Percentiles rank a stretch among this genome's conserved stretches.
These are phyloP conservation scores for Caenorhabditis macrosperma DNA, from an alignment of 2,888 invertebrate genomes.

Conservation along the genomic window DNA sequence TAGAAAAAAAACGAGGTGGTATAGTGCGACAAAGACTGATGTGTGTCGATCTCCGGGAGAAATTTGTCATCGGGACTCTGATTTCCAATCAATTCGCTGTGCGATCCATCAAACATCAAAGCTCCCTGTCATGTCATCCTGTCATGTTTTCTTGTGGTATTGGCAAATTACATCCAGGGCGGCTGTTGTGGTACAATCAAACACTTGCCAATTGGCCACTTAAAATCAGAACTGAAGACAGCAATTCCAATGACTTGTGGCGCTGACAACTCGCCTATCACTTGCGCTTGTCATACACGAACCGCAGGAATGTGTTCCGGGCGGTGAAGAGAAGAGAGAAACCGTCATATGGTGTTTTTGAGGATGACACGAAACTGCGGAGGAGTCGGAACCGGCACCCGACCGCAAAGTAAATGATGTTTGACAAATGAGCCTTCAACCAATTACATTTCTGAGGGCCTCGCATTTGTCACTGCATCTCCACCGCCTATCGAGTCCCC, in stretches of 20 bases:
- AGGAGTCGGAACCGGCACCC: constrained; percentile 86
- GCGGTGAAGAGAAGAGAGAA: not conserved
- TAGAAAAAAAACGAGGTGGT: constrained; percentile 3
- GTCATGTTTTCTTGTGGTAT: constrained; percentile 56
- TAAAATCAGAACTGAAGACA: constrained; percentile 35
- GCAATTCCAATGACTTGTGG: constrained; percentile 47
- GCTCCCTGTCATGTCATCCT: constrained; percentile 26
- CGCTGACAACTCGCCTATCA: constrained; percentile 23
- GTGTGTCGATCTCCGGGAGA: not conserved
- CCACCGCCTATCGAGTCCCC: constrained; percentile 35
- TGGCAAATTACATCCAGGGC: constrained; percentile 51
- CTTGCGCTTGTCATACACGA: constrained; percentile 13
- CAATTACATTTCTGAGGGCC: constrained; percentile 63
- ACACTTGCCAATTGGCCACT: constrained; percentile 50
- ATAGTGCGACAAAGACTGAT: constrained; percentile 9
- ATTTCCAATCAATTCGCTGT: constrained; percentile 18
- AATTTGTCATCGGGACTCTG: constrained; percentile 1
- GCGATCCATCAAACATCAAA: constrained; percentile 50
- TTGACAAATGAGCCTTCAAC: constrained; percentile 66
- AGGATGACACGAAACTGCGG: constrained; percentile 22
- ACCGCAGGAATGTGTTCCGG: constrained; percentile 43
- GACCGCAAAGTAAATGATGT: constrained; percentile 85
- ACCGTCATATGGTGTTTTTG: constrained; percentile 39
- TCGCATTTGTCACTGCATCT: constrained; percentile 63
- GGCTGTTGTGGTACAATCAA: constrained; percentile 58